phyloP scores from a whole-genome alignment of 2,888 invertebrate genomes.

The Cantharis rustica region DNA sequence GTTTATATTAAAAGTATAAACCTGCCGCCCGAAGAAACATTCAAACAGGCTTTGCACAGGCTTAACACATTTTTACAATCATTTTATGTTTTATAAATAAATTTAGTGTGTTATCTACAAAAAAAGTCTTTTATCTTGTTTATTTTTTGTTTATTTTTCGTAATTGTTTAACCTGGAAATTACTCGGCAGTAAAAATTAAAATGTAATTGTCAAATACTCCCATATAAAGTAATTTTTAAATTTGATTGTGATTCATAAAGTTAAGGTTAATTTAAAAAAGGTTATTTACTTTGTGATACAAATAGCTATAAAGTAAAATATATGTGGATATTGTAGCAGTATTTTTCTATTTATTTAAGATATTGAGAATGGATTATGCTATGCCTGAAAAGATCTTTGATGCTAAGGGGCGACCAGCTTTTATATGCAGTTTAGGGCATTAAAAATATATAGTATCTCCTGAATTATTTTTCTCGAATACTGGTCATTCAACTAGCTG shows the following conservation, averaged over 20 bases:
- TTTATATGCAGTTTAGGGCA: no score
- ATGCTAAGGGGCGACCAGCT: no score
- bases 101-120: not conserved
- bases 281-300: not conserved
- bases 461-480: no score
- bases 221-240: not conserved
- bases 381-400: no score
- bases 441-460: no score
- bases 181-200: not conserved
- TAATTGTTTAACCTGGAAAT: conserved; percentile 3
- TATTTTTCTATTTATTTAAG: not conserved
- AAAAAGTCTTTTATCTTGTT: not conserved
- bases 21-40: not conserved
- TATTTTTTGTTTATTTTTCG: not conserved
- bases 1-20: not conserved
- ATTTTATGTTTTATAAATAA: conserved; percentile 1
- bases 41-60: not conserved
- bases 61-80: not conserved
- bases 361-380: no score
- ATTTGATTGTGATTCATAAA: not conserved
- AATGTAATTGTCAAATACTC: not conserved
- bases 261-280: not conserved
- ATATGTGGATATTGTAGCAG: not conserved
- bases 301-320: not conserved
- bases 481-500: no score